These are phyloP conservation scores for Buphagus erythrorhynchus DNA, from an alignment of 2,797 vertebrate species.

Conservation along the genomic window DNA sequence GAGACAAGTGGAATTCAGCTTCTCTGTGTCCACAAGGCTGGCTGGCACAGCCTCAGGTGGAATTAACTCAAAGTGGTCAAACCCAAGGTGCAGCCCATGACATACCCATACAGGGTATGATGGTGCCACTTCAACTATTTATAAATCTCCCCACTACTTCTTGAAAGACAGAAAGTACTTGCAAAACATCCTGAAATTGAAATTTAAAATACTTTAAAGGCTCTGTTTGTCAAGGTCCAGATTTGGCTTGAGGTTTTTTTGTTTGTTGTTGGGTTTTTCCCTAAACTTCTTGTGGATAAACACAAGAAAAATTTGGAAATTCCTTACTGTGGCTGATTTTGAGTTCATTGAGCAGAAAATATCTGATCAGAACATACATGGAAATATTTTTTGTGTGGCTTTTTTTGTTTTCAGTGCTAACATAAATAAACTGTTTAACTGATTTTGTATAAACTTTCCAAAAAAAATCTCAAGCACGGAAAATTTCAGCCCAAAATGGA, in stretches of 20 bases:
- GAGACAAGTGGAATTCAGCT: background rate
- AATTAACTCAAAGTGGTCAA: background rate
- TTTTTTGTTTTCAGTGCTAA: constrained; percentile 59
- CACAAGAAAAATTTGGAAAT: background rate
- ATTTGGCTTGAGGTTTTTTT: background rate
- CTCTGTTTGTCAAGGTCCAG: background rate
- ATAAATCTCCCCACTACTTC: background rate
- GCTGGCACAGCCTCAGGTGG: background rate
- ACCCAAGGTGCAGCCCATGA: background rate
- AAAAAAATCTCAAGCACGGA: constrained; percentile 60
- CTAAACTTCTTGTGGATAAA: background rate
- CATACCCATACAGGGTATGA: background rate
- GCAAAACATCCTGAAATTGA: background rate
- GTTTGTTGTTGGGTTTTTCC: background rate
- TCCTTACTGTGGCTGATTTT: background rate
- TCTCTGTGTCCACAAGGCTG: background rate
- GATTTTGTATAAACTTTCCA: constrained; percentile 59
- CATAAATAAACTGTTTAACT: constrained; percentile 60
- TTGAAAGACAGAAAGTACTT: background rate
- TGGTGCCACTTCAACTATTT: background rate
- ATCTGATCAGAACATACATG: constrained; percentile 8
- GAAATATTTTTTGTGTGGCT: constrained; percentile 34
- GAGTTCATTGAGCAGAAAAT: constrained; percentile 55
- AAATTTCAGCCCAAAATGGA: constrained; percentile 62
- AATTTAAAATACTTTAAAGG: background rate